A percentile compares a stretch with the other conserved stretches of the same genome.
These are phyloP conservation scores for Chlamydotis undulata DNA, from an alignment of 2,113 vertebrate species.

Conservation along the genomic window DNA sequence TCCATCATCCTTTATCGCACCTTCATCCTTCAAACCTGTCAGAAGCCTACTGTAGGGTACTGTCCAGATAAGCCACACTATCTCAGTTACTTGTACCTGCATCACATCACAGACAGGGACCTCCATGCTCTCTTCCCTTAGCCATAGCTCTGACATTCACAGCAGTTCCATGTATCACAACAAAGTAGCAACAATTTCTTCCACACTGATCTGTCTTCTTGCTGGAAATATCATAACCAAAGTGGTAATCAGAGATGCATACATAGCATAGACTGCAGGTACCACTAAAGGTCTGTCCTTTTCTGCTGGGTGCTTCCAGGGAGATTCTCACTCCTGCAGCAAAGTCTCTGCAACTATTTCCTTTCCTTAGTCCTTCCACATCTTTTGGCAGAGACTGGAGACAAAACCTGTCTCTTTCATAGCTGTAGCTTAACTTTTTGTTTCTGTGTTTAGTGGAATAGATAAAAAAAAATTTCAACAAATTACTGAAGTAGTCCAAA, in stretches of 20 bases:
- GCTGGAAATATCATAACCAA: neutral
- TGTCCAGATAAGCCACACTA: neutral
- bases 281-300: neutral
- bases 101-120: no score
- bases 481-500: neutral
- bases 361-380: neutral
- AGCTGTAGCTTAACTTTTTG: neutral
- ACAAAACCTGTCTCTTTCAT: neutral
- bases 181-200: neutral
- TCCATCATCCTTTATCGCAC: neutral
- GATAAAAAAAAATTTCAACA: neutral
- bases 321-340: neutral
- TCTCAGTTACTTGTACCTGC: neutral
- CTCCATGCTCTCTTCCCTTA: neutral
- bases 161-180: neutral
- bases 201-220: neutral
- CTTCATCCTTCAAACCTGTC: neutral
- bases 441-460: neutral
- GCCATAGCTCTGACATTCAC: neutral
- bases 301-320: neutral
- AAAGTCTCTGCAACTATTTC: neutral
- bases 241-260: neutral
- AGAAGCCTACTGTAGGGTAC: neutral
- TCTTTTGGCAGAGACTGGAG: neutral
- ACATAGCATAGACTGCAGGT: neutral